These are phyloP conservation scores for Kryptolebias marmoratus DNA, from an alignment of 2,113 vertebrate genomes.

Conservation along the genomic window DNA sequence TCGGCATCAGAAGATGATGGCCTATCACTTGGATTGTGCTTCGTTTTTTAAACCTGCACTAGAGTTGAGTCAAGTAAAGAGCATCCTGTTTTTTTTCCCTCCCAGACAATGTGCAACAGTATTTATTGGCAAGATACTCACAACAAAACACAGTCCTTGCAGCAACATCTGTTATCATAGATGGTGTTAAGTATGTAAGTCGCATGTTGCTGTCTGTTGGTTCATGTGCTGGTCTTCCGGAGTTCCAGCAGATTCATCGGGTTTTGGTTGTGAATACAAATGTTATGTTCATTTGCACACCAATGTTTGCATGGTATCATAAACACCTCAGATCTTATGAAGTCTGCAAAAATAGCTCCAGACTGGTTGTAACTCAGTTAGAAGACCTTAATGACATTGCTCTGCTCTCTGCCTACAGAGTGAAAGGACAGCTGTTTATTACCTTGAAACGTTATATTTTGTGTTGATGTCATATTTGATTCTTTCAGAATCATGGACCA, in stretches of 20 bases:
- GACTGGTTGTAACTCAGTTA: not conserved
- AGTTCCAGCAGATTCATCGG: not conserved
- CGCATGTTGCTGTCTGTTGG: not conserved
- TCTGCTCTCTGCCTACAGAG: not conserved
- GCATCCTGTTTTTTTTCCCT: not conserved
- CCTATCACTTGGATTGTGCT: too few relatives aligned
- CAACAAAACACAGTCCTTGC: not conserved
- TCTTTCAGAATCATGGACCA: not conserved
- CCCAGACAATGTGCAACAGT: not conserved
- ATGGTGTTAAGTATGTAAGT: not conserved
- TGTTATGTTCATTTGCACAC: not conserved
- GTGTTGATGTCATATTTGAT: not conserved
- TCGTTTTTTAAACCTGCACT: too few relatives aligned
- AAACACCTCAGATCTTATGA: not conserved
- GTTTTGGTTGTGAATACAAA: too few relatives aligned
- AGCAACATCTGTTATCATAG: not conserved
- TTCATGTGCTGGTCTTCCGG: not conserved
- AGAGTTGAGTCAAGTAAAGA: not conserved
- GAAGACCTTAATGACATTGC: not conserved
- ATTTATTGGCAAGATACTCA: too few relatives aligned
- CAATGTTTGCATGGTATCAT: conserved; percentile 1
- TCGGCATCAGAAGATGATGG: too few relatives aligned
- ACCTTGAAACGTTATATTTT: not conserved
- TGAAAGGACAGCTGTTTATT: not conserved
- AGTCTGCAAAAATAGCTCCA: not conserved